A percentile compares a stretch with the other conserved stretches of the same genome.
Conservation (phyloP, 2,113 vertebrate genomes). For the Henicopernis longicauda region DNA sequence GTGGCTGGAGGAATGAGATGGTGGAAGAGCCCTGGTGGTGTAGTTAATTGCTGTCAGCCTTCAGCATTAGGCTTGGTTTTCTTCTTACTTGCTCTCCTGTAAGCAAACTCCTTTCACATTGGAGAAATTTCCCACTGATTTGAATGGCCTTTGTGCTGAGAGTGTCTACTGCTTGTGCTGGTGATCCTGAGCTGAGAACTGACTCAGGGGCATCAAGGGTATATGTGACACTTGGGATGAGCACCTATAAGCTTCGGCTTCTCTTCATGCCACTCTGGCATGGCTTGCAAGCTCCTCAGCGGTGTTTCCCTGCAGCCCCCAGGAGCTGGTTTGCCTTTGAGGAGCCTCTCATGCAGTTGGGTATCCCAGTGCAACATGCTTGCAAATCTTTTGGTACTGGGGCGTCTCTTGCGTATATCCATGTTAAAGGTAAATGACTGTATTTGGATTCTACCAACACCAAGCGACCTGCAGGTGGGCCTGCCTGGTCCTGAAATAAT, state of each 20-base stretch:
- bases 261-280: background rate
- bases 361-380: background rate
- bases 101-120: background rate
- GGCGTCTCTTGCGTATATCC: background rate
- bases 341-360: background rate
- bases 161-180: background rate
- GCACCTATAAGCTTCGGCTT: background rate
- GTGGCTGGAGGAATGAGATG: background rate
- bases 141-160: background rate
- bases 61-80: background rate
- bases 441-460: background rate
- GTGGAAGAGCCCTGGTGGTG: background rate
- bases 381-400: background rate
- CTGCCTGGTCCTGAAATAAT: background rate
- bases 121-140: background rate
- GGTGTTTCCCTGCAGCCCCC: background rate
- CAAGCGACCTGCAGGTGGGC: background rate
- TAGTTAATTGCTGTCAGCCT: background rate
- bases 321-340: background rate
- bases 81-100: background rate
- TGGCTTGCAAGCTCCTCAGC: background rate
- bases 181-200: background rate
- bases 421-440: background rate
- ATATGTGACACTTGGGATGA: background rate
- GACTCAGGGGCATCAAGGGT: rapidly evolving